These are phyloP conservation scores for Cephus runcator DNA, from an alignment of 2,888 invertebrate species.

Conservation along the genomic window DNA sequence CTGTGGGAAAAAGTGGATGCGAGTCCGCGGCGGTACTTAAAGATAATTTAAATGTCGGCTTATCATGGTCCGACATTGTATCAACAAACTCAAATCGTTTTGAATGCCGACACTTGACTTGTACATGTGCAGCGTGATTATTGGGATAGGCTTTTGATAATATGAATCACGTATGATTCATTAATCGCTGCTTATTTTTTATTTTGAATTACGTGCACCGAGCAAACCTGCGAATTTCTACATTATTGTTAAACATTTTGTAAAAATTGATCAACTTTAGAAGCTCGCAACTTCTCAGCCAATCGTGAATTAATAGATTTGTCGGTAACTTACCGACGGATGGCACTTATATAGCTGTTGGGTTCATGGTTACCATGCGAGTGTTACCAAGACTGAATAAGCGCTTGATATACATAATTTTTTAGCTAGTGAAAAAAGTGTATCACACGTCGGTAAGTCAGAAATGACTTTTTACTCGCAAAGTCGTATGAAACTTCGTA, in stretches of 20 bases:
- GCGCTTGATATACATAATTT: too few relatives aligned
- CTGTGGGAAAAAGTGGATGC: slow-evolving; percentile 26
- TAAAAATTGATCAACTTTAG: not conserved
- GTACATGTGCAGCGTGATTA: slow-evolving; percentile 5
- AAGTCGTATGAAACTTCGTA: not conserved
- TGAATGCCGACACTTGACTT: slow-evolving; percentile 19
- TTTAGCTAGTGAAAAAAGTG: not conserved
- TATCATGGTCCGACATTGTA: slow-evolving; percentile 31
- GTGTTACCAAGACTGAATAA: not conserved
- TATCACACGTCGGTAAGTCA: not conserved
- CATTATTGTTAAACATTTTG: not conserved
- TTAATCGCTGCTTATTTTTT: not conserved
- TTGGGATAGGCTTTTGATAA: slow-evolving; percentile 13
- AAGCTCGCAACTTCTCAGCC: not conserved
- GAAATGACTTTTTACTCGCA: not conserved
- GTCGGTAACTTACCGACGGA: not conserved
- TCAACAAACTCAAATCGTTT: slow-evolving; percentile 35
- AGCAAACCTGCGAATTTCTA: not conserved
- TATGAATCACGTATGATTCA: not conserved
- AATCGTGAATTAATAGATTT: not conserved
- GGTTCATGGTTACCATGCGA: not conserved
- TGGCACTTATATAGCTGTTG: not conserved
- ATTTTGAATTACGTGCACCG: not conserved
- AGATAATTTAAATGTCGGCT: slow-evolving; percentile 32
- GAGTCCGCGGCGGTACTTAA: slow-evolving; percentile 31